phyloP scores from a whole-genome alignment of 2,113 vertebrate genomes.

The Osmerus eperlanus region DNA sequence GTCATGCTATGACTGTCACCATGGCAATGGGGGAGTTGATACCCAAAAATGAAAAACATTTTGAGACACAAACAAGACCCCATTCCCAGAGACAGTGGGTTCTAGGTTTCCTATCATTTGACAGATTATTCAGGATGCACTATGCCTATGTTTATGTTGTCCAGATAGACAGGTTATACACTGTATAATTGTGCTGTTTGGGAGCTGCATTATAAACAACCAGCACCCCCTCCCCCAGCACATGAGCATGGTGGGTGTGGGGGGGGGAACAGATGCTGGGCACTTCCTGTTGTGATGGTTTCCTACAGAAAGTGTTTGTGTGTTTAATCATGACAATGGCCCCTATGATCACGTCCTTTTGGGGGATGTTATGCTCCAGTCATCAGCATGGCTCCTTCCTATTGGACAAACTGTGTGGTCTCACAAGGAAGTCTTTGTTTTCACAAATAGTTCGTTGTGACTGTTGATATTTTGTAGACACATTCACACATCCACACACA shows the following conservation, averaged over 20 bases:
- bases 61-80: background rate
- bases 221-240: background rate
- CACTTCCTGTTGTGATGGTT: constrained; percentile 48
- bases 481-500: constrained; percentile 9
- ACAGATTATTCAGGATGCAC: no score
- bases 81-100: background rate
- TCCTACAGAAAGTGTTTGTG: constrained; percentile 17
- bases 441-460: background rate
- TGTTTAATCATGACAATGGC: constrained; percentile 6
- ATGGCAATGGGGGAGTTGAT: constrained; percentile 10
- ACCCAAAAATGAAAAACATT: background rate
- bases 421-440: constrained; percentile 7
- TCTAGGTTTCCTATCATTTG: no score
- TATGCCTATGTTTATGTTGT: no score
- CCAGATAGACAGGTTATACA: no score
- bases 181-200: no score
- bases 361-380: background rate
- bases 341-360: background rate
- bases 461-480: constrained; percentile 10
- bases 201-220: background rate
- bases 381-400: background rate
- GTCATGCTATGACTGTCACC: constrained; percentile 19
- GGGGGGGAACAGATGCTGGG: constrained; percentile 32
- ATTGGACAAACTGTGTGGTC: constrained; percentile 11
- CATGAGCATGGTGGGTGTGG: constrained; percentile 4